Evolutionary conservation across 2,113 vertebrate genomes (phyloP), one percentile per base, ranked within the genome.

Genomic region (Prionailurus viverrinus): DNA sequence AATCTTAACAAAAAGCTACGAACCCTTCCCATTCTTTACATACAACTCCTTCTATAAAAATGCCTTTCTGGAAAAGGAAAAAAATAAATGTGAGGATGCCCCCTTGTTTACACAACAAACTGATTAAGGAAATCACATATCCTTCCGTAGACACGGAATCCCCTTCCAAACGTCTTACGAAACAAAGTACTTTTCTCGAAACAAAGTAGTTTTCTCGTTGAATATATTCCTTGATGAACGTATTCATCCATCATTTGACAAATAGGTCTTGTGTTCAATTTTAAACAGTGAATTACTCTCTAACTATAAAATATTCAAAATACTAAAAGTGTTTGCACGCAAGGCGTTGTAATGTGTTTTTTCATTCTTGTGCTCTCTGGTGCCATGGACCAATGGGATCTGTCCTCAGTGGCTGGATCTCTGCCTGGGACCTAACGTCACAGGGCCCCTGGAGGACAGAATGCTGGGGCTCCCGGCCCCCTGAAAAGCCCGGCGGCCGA

Each of bases 231-330:
- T 97, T 91, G 91, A 94, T 95, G 91, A 97, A 82, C 61, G 90
- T 4, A 94, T 88, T 96, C 92, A 94, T 96, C 88, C 78, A 55
- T 96, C 94, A 94, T 79, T 91, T 79, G 94, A 96, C 89, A 91
- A 88, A 97, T 76, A 95, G 27, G 27, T 95, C 92, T 94, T 88
- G 91, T 65, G 76, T 88, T 96, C 83, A 79, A 73, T 96, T 97
- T 94, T 94, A 97, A 96, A 73, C 78, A 65, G 76, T 5, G 36
- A 97, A 92, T 97, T 89, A 94, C 92, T 96, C 92, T 66, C 78
- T 78, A 92, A 51, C 91, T 84, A 65, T 88, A 65, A 96, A 89
- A 94, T 73, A 92, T 58, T 89, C 88, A 97, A 83, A 94, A 89
- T 63, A 83, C 76, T 84, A 89, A 48, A 79, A 39, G 48, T 58